Conservation (phyloP, 2,113 vertebrate species). For the Tetrax tetrax region DNA sequence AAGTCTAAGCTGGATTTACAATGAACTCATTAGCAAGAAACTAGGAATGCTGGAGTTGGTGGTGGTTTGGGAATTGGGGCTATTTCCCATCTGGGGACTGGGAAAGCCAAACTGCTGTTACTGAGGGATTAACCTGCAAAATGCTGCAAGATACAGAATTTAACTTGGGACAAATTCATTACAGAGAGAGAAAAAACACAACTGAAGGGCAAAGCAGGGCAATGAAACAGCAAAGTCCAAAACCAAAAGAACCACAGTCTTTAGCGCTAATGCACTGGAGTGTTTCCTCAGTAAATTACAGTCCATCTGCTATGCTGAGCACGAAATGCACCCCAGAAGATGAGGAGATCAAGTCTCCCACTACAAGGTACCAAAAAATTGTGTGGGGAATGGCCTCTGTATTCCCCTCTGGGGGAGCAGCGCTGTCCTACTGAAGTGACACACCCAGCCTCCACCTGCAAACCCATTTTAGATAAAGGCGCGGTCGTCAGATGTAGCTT, state of each 20-base stretch:
- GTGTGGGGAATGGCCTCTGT: background rate
- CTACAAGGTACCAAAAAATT: background rate
- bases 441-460: background rate
- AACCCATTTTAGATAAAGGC: background rate
- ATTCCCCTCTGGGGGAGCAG: background rate
- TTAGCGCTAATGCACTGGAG: background rate
- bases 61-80: background rate
- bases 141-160: background rate
- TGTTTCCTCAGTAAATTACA: background rate
- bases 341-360: background rate
- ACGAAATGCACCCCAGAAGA: background rate
- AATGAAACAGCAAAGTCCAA: background rate
- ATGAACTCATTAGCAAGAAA: background rate
- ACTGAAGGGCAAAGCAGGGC: background rate
- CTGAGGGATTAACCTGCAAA: background rate
- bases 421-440: background rate
- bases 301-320: background rate
- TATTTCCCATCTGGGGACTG: background rate
- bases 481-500: rapidly evolving
- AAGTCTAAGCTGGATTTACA: background rate
- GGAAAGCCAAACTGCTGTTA: slow-evolving; percentile 6
- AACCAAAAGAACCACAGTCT: background rate
- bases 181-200: background rate
- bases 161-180: background rate
- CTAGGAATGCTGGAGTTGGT: background rate